phyloP scores from a whole-genome alignment of 2,113 vertebrate genomes.

The Bos javanicus region DNA sequence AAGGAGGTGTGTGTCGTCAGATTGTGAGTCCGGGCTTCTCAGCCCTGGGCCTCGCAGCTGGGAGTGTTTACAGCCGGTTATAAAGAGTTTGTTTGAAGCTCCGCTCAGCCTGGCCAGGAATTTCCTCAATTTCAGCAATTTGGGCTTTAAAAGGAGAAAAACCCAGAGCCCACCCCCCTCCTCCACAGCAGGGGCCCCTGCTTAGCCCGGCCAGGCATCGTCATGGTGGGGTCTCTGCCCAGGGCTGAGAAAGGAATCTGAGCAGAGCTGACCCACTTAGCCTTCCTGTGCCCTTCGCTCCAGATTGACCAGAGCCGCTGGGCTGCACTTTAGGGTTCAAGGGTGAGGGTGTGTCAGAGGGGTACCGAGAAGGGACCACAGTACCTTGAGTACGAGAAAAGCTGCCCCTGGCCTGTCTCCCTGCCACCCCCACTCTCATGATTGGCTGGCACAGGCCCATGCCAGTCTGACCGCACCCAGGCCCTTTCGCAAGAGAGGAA shows the following conservation, averaged over 20 bases:
- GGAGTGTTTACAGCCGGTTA: slow-evolving; percentile 82
- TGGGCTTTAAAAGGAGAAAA: slow-evolving; percentile 79
- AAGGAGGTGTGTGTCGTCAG: slow-evolving; percentile 51
- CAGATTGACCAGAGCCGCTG: not conserved
- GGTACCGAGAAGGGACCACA: not conserved
- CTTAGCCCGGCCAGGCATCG: not conserved
- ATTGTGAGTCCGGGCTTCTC: slow-evolving; percentile 38
- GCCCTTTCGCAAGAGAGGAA: slow-evolving; percentile 75
- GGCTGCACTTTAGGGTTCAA: not conserved
- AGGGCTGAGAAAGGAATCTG: not conserved
- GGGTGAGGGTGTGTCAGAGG: not conserved
- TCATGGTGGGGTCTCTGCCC: not conserved
- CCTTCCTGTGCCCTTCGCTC: not conserved
- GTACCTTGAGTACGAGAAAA: slow-evolving; percentile 9
- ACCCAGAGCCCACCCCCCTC: slow-evolving; percentile 34
- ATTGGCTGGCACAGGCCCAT: slow-evolving; percentile 67
- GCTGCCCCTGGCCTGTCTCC: slow-evolving; percentile 23
- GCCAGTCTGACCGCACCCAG: slow-evolving; percentile 71
- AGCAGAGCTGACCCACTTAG: not conserved
- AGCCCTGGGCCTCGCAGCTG: slow-evolving; percentile 75
- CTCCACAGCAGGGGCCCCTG: slow-evolving; percentile 55
- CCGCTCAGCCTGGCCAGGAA: slow-evolving; percentile 76
- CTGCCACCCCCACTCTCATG: slow-evolving; percentile 46
- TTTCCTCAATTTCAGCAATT: slow-evolving; percentile 86
- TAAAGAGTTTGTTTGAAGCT: slow-evolving; percentile 84